Evolutionary conservation across 2,888 invertebrate genomes (phyloP).

Genomic region (Athrips mouffetella): DNA sequence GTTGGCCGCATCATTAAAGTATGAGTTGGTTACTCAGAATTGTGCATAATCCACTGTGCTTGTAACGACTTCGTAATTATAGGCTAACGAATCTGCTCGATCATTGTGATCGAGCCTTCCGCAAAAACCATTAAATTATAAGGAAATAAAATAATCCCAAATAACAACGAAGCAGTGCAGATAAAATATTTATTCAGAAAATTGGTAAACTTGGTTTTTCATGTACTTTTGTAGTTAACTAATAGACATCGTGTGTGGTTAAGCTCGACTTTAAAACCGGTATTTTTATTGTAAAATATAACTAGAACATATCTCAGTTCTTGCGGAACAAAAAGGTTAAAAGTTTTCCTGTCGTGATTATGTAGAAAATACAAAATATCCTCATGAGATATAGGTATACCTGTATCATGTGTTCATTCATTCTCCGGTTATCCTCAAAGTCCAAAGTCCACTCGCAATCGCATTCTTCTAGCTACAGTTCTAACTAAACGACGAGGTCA

Average conservation of each 20-base stretch:
- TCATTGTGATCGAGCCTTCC: not conserved
- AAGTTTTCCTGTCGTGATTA: no score
- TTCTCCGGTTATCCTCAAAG: not conserved
- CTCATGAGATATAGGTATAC: not conserved
- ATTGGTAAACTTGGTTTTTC: no score
- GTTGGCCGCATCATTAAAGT: not conserved
- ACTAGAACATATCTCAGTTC: no score
- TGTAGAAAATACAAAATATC: no score
- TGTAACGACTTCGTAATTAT: not conserved
- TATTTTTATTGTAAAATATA: no score
- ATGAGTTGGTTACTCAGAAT: not conserved
- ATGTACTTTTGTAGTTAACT: no score
- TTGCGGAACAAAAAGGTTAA: no score
- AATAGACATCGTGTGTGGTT: no score
- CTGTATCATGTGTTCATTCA: not conserved
- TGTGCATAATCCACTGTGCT: not conserved
- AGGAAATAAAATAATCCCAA: not conserved
- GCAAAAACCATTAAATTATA: not conserved
- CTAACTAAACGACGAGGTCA: not conserved
- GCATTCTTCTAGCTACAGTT: no score
- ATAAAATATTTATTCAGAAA: no score
- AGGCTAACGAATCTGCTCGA: not conserved
- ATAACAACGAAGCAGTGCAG: no score
- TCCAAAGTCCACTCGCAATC: slow-evolving; percentile 3
- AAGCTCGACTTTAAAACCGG: no score